Base-by-base conservation (phyloP, 2,113 vertebrate species). In the Malaclemys terrapin region DNA sequence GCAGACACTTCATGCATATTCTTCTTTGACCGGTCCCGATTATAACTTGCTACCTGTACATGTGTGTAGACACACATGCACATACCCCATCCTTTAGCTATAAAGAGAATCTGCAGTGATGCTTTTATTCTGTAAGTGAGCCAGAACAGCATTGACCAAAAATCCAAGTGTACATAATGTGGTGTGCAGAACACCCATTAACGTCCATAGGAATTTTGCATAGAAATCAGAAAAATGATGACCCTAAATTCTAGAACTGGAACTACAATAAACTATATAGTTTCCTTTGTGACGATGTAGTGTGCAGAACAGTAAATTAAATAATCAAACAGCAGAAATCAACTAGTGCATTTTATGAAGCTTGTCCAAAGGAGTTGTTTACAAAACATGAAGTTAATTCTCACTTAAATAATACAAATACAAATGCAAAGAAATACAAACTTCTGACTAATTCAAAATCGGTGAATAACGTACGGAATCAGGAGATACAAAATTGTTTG, bases 1-100 rank as follows among this genome's bases (percentile, higher is more conserved):
- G 53, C 6, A 0, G 10, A 8, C 0, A 0, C n/a, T 20, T 65
- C n/a, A 20, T 38, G 19, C 1, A 0, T 5, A 14, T n/a, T 81
- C 57, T 65, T 87, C 3, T 1, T 0, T n/a, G 31, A 14, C 22
- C 3, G 53, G 50, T 72, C 42, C 27, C 1, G 1, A 76, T 78
- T 45, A 5, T 7, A 16, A 0, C 20, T 1, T 42, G 50, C 4
- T 38, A 16, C 13, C 3, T 4, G 89, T 54, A 2, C 6, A 69
- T 69, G 62, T 2, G 0, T 47, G 47, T 54, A 69, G 20, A 57
- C 35, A 72, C 65, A 72, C 16, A 72, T 2, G 35, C 0, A 0
- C 90, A 47, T 85, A 57, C 31, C 10, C 49, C 31, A 50, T 80
- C 3, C 38, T 69, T 50, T 1, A 47, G 3, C 52, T 31, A 1